Evolutionary conservation across 2,888 invertebrate genomes (phyloP), one percentile per base, ranked within the genome.

Genomic region (Geotrupes spiniger): DNA sequence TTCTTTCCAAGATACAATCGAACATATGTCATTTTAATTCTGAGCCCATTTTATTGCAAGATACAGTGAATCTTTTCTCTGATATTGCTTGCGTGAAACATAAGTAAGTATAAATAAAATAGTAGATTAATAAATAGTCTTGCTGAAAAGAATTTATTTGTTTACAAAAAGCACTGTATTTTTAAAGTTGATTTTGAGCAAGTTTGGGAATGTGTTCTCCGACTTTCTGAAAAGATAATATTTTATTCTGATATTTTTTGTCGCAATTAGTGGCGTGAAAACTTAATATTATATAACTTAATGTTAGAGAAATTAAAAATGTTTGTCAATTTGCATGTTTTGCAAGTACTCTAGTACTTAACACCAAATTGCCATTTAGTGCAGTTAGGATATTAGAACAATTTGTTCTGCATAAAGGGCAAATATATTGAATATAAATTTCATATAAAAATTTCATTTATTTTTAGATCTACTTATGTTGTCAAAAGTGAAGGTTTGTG

Each of bases 1-100:
- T 88, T 12, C 64, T 89, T 33, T 76, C 79, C 10, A 85, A 85
- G 70, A 76, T 87, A 17, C 76, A 82, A 52, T 76, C 77, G 8
- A 83, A 84, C 62, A 72, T 89, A 25, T 75, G 75, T 37, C 73
- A 77, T 26, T 85, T 84, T 69, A 75, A 74, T 53, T 76, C 81
- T 2, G 87, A 88, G 64, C 77, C 80, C 1, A 70, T 75, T 3
- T 70, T 87, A 12, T 71, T 84, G 29, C 74, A 76, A 31, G 85
- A 85, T 61, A 82, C 84, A 1, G 78, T 85, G 26, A 73, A 80
- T 47, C 71, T 87, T 8, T 77, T 89, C 21, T 64, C 68, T 14
- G 72, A 70, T 46, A 63, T 71, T 42, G 68, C 69, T 14, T 66
- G 63, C 36, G 63, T 68, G n/a, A 69, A 69, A 55, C 65, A 69